Percentiles rank a stretch among this genome's conserved stretches.
These are phyloP conservation scores for Oreochromis niloticus DNA, from an alignment of 2,113 vertebrate species.

Conservation along the genomic window DNA sequence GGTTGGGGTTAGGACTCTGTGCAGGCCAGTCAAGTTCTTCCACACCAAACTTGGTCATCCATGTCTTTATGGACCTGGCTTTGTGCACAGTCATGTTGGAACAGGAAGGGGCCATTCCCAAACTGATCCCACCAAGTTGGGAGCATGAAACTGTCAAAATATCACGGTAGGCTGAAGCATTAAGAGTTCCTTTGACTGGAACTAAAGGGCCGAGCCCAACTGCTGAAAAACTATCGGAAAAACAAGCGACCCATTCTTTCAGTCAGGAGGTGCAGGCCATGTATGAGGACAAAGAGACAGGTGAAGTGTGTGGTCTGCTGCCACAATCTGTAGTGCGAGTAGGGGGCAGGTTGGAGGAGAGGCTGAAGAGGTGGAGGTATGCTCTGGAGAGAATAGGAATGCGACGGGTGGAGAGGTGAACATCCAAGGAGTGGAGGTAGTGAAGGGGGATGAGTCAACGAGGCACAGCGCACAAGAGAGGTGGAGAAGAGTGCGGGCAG, in stretches of 20 bases:
- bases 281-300: not conserved
- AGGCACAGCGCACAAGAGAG: not conserved
- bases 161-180: fast-evolving
- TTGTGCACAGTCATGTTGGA: not conserved
- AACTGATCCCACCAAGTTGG: not conserved
- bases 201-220: not conserved
- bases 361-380: not conserved
- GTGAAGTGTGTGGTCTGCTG: not conserved
- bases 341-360: not conserved
- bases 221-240: not conserved
- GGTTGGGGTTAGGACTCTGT: not conserved
- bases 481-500: not conserved
- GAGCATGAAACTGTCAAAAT: not conserved
- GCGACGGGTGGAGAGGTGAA: not conserved
- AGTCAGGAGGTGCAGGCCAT: not conserved
- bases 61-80: not conserved
- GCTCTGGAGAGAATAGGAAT: fast-evolving
- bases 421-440: not conserved
- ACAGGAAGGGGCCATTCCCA: not conserved
- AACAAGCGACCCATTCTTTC: not conserved
- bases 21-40: not conserved
- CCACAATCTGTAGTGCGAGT: not conserved
- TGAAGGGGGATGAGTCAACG: not conserved
- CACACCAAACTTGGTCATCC: not conserved
- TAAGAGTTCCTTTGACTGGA: not conserved